Evolutionary conservation across 1,140 invertebrate genomes (phyloP), one percentile per base, ranked within the genome.

Genomic region (Polypedilum pembai): DNA sequence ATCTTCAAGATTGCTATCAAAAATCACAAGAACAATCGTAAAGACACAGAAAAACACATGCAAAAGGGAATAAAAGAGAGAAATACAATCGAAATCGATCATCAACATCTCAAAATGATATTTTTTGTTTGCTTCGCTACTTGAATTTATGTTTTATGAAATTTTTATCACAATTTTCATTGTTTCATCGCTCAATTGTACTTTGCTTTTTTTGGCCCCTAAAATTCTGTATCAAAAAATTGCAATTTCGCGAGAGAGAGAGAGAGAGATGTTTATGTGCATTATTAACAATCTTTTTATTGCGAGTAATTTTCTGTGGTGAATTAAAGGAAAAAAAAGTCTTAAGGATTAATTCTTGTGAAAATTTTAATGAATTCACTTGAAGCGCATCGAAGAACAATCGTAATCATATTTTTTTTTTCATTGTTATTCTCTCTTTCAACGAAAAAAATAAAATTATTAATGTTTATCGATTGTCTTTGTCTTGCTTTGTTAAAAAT

Each of bases 71-170:
- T 45, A 45, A 45, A 33, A 5, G 24, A 33, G 41, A 45, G 41
- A 45, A 12, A 45, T 56, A 56, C 45, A 56, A 56, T 56, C 45
- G 45, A 56, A 45, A 56, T 56, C 45, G 45, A 56, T 56, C 45
- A 56, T 56, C 45, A 56, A 56, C 45, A 56, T 56, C 45, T 56
- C 45, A 56, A 56, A 56, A 56, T 56, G 45, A 56, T 56, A 56
- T 56, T 56, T 56, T 56, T 56, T 56, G n/a, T 56, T 56, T 33
- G 24, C 24, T n/a, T 56, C 45, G 45, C 45, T 56, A n/a, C 45
- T 56, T 12, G 45, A 56, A 56, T 56, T 56, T 56, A 56, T 56
- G 45, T 56, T 56, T 56, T 56, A 56, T 56, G 45, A 56, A 56
- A 56, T 56, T 56, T 56, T 56, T 56, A 56, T 56, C 45, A 56